Evolutionary conservation across 2,113 vertebrate genomes (phyloP), one percentile per base, ranked within the genome.

Genomic region (Taxidea taxus): DNA sequence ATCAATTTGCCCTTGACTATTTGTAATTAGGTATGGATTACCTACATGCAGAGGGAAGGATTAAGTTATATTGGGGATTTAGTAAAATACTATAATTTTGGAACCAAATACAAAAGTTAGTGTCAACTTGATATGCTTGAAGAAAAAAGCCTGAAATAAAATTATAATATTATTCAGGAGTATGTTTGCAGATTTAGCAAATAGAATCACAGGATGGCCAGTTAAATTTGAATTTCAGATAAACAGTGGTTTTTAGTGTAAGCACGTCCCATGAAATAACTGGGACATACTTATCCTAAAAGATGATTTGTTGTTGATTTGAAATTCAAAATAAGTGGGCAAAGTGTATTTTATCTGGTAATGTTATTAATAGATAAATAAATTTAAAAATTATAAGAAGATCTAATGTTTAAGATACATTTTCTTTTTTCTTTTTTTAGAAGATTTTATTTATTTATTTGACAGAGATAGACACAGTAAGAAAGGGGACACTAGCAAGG

Each of bases 151-250:
- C 11, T 72, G 66, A 85, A 84, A 80, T 54, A 78, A 97, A 95
- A 86, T 75, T 5, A 16, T 1, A 78, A 9, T 23, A 83, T 66
- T 81, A 77, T 91, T 86, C 10, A 56, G 3, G 1, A 2, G 60
- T 42, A 93, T 13, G 4, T 6, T 49, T 90, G 12, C 4, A 70
- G 25, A 81, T 83, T 82, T 80, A 88, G 23, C 75, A 92, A 94
- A 93, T 54, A 74, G 93, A 94, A 88, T 4, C 42, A 62, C 7
- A 88, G 15, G 16, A 34, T 92, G 5, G 6, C 4, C 23, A 51
- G 42, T 58, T 94, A 93, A 87, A 85, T 87, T 78, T 87, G 47
- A 92, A 94, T 72, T 95, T 94, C 20, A 90, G 18, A 77, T 62
- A 72, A 74, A 51, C 8, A 81, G 16, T 62, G 3, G 34, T 58